Conservation (phyloP, 1,140 invertebrate species). For the Helicorthomorpha holstii region DNA sequence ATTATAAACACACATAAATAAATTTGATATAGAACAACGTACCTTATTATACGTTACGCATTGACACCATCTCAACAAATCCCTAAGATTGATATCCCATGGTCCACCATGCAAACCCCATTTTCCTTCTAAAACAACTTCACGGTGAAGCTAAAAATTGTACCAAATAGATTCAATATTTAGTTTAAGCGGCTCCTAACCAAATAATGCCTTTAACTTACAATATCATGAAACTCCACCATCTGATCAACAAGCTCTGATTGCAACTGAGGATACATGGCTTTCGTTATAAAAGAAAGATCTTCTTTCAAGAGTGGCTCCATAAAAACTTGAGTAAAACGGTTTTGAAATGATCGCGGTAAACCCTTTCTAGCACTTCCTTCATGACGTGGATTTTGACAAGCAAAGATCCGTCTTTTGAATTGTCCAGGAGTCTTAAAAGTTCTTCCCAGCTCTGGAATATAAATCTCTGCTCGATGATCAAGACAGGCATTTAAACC, state of each 20-base stretch:
- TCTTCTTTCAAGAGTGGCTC: conserved; percentile 60
- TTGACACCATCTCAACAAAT: conserved; percentile 85
- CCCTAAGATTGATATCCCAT: conserved; percentile 94
- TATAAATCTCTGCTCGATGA: conserved; percentile 87
- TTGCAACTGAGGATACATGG: conserved; percentile 29
- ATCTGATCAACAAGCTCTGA: no score
- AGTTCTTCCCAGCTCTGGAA: conserved; percentile 79
- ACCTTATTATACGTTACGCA: conserved; percentile 25
- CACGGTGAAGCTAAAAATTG: conserved; percentile 32
- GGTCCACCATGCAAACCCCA: conserved; percentile 60
- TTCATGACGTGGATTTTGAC: conserved; percentile 94
- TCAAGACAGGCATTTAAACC: conserved; percentile 97
- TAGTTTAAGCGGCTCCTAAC: conserved; percentile 1
- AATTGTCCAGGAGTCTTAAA: conserved; percentile 48
- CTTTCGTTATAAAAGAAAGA: conserved; percentile 38
- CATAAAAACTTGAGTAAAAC: conserved; percentile 90
- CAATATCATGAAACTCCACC: conserved; percentile 53
- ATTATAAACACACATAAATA: not conserved
- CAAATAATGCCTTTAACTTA: conserved; percentile 54
- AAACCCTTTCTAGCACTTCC: conserved; percentile 88
- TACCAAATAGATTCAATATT: not conserved
- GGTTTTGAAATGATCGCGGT: conserved; percentile 91
- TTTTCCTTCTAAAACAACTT: conserved; percentile 37
- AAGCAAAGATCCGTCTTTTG: conserved; percentile 68
- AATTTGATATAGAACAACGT: not conserved